Evolutionary conservation across 2,113 vertebrate species (phyloP).

Genomic region (Dromas ardeola): DNA sequence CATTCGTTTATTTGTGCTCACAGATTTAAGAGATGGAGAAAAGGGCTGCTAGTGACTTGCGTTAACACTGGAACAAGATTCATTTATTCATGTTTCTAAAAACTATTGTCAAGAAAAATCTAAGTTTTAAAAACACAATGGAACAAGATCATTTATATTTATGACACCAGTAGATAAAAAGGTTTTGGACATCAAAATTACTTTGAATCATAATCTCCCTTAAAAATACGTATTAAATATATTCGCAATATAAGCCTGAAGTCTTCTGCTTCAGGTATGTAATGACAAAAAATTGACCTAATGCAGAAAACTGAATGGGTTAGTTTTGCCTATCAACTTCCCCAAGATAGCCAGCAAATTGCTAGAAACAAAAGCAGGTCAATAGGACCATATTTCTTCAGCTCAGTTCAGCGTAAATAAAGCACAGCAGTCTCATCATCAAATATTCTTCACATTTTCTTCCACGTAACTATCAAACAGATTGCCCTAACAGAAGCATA

Average conservation of each 20-base stretch:
- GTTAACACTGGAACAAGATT: background rate
- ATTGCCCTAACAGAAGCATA: background rate
- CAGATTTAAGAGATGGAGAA: background rate
- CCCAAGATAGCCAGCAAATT: background rate
- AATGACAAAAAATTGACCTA: background rate
- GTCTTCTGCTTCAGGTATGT: background rate
- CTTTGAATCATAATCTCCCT: background rate
- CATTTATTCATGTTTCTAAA: background rate
- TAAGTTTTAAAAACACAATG: background rate
- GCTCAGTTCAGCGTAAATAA: background rate
- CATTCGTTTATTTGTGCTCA: background rate
- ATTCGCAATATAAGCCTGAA: background rate
- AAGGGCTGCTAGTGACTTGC: background rate
- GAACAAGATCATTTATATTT: background rate
- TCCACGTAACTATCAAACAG: background rate
- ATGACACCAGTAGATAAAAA: background rate
- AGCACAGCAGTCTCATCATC: background rate
- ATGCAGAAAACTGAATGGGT: background rate
- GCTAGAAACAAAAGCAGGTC: background rate
- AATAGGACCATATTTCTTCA: background rate
- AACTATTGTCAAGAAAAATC: background rate
- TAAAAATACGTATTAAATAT: background rate
- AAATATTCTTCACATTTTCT: background rate
- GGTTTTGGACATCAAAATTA: background rate
- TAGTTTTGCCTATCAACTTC: background rate